Evolutionary conservation across 2,888 invertebrate species (phyloP).

Genomic region (Archips xylosteana): DNA sequence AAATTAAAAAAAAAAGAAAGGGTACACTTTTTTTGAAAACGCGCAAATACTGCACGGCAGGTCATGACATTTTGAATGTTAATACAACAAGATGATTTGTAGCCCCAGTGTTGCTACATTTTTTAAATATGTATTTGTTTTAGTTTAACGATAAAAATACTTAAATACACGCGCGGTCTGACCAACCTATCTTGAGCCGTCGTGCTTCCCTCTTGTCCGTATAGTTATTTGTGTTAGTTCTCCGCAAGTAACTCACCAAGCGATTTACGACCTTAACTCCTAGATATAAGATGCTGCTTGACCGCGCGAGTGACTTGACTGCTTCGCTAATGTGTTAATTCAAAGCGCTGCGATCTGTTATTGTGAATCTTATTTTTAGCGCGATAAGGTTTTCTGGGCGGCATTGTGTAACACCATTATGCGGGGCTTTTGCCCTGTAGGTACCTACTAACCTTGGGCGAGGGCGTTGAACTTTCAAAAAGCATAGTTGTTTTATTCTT

Average conservation of each 20-base stretch:
- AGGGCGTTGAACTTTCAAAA: slow-evolving; percentile 35
- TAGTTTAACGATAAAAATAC: no score
- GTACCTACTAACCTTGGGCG: slow-evolving; percentile 27
- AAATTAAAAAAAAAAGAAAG: no score
- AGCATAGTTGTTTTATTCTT: slow-evolving; percentile 18
- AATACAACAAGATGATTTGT: no score
- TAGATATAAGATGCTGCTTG: background rate
- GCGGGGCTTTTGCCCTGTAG: slow-evolving; percentile 29
- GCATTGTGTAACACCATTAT: slow-evolving; percentile 16
- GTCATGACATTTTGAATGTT: no score
- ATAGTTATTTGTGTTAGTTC: no score
- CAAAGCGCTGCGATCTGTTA: background rate
- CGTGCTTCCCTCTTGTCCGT: no score
- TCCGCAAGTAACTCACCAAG: background rate
- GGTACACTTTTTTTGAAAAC: no score
- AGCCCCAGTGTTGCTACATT: no score
- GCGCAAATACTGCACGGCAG: no score
- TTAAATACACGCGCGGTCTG: no score
- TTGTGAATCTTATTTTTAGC: background rate
- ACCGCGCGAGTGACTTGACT: background rate
- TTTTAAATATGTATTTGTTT: no score
- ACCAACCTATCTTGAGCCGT: no score
- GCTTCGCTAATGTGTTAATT: background rate
- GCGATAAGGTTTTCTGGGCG: background rate
- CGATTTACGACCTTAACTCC: background rate